Percentiles rank a stretch among this genome's conserved stretches.
phyloP scores from a whole-genome alignment of 2,888 invertebrate species.

The Epistrophe grossulariae region DNA sequence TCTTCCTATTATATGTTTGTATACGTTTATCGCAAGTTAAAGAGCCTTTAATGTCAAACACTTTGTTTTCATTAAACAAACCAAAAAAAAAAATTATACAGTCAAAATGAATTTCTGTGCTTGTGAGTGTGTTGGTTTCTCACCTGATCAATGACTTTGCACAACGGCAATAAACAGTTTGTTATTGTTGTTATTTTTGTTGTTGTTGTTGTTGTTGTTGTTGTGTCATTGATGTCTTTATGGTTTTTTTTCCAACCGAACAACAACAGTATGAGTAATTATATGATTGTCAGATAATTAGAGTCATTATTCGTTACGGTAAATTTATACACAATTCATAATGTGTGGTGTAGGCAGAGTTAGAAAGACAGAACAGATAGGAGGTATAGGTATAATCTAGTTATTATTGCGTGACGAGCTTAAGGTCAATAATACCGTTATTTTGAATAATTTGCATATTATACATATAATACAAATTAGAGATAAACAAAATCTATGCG shows the following conservation, averaged over 20 bases:
- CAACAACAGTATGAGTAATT: slow-evolving; percentile 63
- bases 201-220: slow-evolving; percentile 9
- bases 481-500: neutral
- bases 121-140: slow-evolving; percentile 20
- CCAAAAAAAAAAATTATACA: slow-evolving; percentile 3
- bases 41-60: slow-evolving; percentile 13
- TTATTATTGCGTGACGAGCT: slow-evolving; percentile 60
- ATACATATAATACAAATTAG: neutral
- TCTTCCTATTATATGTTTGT: neutral
- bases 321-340: slow-evolving; percentile 31
- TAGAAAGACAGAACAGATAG: neutral
- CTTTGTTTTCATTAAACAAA: neutral
- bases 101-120: slow-evolving; percentile 1
- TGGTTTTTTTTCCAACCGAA: slow-evolving; percentile 19
- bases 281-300: slow-evolving; percentile 69
- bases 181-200: slow-evolving; percentile 29
- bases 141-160: slow-evolving; percentile 68
- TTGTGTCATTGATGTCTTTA: slow-evolving; percentile 4
- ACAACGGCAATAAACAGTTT: slow-evolving; percentile 39
- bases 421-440: slow-evolving; percentile 69
- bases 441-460: slow-evolving; percentile 42
- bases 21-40: neutral
- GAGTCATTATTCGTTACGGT: slow-evolving; percentile 71
- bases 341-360: neutral
- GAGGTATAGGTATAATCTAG: slow-evolving; percentile 20